Base-by-base conservation (phyloP, 2,113 vertebrate genomes). In the Antigone vipio region DNA sequence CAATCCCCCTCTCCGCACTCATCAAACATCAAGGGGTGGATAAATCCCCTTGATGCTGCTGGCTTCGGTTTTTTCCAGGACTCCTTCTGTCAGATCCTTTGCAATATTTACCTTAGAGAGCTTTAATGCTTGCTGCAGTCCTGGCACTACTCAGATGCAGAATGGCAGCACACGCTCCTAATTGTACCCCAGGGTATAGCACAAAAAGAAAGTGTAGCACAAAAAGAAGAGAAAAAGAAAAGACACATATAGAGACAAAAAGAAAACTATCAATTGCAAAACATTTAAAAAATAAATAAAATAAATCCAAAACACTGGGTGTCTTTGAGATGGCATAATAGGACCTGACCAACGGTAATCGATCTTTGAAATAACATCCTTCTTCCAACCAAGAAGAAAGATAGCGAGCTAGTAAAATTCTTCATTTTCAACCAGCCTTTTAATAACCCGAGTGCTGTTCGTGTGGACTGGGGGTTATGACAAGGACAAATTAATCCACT, bases 111-210 rank as follows among this genome's bases (percentile, higher is more conserved):
- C 88, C 79, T 93, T 83, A 1, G 4, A 83, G 56, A 83, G 29
- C 80, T 87, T 89, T 67, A 78, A 77, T 53, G 74, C 89, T 89
- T 74, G 47, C 92, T 88, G 78, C 96, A 82, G 93, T 71, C 88
- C 84, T 93, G 94, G 82, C 49, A 53, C 96, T 82, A 9, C 93
- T 96, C 93, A 69, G 96, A 95, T 75, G 76, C 81, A 91, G 91
- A 73, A 83, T 11, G 76, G 93, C 75, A 97, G 89, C 92, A 35
- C 90, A 75, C 66, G 47, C 64, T 93, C 80, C 93, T 97, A 97
- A 97, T 68, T 78, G 91, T 53, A 90, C 95, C 84, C 96, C 16
- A 7, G 95, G 73, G 93, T 77, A 68, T 26, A 82, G 47, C 73
- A 93, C 18, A 50, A 38, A 58, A n/a, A 60, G 35, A 82, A 59